Evolutionary conservation across 2,888 invertebrate species (phyloP), one percentile per base, ranked within the genome.

Genomic region (Augochlorella aurata): DNA sequence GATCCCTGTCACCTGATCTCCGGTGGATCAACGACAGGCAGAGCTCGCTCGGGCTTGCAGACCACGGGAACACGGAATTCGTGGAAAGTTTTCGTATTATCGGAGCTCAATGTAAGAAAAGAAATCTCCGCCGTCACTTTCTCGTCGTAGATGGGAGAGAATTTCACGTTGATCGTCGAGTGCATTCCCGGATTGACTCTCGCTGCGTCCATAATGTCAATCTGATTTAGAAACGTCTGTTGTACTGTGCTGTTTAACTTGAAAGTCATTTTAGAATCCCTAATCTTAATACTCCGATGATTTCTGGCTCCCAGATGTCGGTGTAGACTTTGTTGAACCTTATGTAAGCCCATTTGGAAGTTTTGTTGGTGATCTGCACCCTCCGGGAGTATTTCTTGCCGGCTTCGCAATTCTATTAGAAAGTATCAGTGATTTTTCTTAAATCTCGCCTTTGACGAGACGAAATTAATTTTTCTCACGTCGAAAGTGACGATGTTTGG

Each of bases 271-370:
- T 14, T 2, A 7, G 44, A 1, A n/a, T 18, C 8, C 18, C n/a
- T 68, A 0, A 8, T 68, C 45, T 0, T 12, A 18, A 7, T 52
- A 85, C 85, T 79, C 82, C 74, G 38, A 88, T 45, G 14, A 84
- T 76, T 21, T 76, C 66, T 2, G 88, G 80, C 14, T 85, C 75
- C 71, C 83, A 83, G 14, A 71, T 66, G 24, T 79, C 63, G 0
- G 72, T 76, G 63, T 77, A 68, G 2, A 88, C 54, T 45, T 73
- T 66, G 4, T 81, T 68, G 66, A 77, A 88, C 54, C 88, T 80
- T 14, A 88, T 21, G 38, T 88, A 88, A n/a, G 88, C 87, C 77
- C 85, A 87, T 18, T 70, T 74, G 4, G 68, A 24, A 38, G 79
- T 74, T 68, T 84, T 88, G 54, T 88, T 88, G 0, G 63, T 61